Evolutionary conservation across 2,113 vertebrate genomes (phyloP).

Genomic region (Dunckerocampus dactyliophorus): DNA sequence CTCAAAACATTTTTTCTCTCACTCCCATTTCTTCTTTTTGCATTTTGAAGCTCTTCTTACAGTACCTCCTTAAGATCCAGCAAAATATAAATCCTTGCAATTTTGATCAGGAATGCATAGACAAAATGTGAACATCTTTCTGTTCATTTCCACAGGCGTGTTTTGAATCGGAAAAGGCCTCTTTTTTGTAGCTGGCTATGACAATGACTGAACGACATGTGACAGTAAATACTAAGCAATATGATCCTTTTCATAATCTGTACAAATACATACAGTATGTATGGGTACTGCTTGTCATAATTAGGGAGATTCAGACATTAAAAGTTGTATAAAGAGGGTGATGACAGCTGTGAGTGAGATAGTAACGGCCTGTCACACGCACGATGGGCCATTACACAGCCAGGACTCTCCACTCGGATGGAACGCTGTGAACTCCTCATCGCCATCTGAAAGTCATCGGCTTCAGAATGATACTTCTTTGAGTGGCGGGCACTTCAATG

Average conservation of each 20-base stretch:
- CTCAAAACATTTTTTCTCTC: slow-evolving; percentile 1
- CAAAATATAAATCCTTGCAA: too few relatives aligned
- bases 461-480: too few relatives aligned
- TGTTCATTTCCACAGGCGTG: background rate
- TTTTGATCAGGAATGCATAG: too few relatives aligned
- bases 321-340: background rate
- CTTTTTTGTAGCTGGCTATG: background rate
- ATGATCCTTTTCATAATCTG: background rate
- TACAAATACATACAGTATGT: too few relatives aligned
- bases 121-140: background rate
- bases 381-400: background rate
- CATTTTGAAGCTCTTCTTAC: background rate
- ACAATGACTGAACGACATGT: background rate
- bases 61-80: too few relatives aligned
- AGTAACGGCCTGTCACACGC: background rate
- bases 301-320: background rate
- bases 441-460: too few relatives aligned
- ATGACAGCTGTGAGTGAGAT: background rate
- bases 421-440: background rate
- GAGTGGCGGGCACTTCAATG: too few relatives aligned
- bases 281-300: background rate
- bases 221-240: background rate
- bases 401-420: background rate
- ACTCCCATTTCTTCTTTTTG: background rate
- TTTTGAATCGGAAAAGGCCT: too few relatives aligned